Base-by-base conservation (phyloP, 1,140 invertebrate genomes). In the Sitophilus oryzae region DNA sequence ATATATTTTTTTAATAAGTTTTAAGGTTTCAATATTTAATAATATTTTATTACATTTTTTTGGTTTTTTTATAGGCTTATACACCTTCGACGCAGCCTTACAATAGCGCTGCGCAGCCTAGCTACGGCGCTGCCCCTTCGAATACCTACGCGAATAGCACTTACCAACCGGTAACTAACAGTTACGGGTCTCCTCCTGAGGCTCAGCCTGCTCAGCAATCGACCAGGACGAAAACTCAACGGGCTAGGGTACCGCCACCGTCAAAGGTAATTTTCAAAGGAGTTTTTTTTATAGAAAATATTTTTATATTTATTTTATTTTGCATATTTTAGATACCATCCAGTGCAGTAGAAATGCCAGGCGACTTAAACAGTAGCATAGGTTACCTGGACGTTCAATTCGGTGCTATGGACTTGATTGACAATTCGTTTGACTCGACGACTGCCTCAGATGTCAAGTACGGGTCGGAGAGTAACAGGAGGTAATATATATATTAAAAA, bases 271-370 rank as follows among this genome's bases (percentile, higher is more conserved):
- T 15, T 21, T 35, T 35, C 2, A 46, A n/a, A n/a, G 10, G 8
- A 11, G 37, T 55, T 11, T 19, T 20, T 34, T 44, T 18, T 22
- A 34, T 10, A 20, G 50, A 25, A 23, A 34, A 23, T 36, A 15
- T 6, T 8, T 40, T 6, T 14, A 14, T 5, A 6, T 40, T 40
- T 5, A 8, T 15, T 40, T 40, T 40, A 40, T 40, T 40, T 20
- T n/a, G n/a, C n/a, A n/a, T n/a, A n/a, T 43, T 72, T 15, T 65
- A 88, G 84, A 96, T 97, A 63, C 93, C 93, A 25, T 82, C 90
- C 14, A 89, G 84, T 54, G 93, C 93, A 40, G 93, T 97, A 21
- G 93, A 96, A 73, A 97, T 97, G 93, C 93, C 85, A 0, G 91
- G 89, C 44, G 91, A 93, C 71, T 77, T 82, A 51, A 82, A 83